Percentiles rank a stretch among this genome's conserved stretches.
Evolutionary conservation across 2,888 invertebrate species (phyloP).

Genomic region (Agrochola lychnidis): DNA sequence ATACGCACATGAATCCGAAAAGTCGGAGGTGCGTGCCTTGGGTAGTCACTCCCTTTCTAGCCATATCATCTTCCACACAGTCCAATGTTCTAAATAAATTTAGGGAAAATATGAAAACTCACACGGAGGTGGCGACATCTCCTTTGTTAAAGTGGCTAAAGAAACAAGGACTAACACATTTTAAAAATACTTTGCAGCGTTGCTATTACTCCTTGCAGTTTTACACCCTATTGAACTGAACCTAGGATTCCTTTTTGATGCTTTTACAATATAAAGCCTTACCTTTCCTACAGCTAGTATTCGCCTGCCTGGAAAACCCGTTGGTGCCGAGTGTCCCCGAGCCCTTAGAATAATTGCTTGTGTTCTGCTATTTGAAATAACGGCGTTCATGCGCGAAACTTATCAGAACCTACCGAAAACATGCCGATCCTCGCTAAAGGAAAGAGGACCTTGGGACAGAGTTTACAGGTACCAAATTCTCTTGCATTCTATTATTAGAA

Average conservation of each 20-base stretch:
- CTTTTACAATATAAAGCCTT: constrained; percentile 7
- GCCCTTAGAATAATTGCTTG: constrained; percentile 98
- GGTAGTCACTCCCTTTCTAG: too few species aligned
- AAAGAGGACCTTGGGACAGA: constrained; percentile 96
- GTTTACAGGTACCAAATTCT: constrained; percentile 92
- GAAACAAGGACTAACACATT: neutral
- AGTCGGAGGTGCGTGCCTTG: too few species aligned
- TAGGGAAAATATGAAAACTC: neutral
- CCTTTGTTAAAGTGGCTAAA: neutral
- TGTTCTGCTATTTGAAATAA: constrained; percentile 98
- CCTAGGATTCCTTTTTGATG: neutral
- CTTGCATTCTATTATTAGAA: constrained; percentile 66
- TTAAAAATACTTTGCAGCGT: neutral
- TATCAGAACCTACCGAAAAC: constrained; percentile 96
- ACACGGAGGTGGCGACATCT: neutral
- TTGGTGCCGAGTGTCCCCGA: constrained; percentile 96
- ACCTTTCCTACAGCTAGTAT: constrained; percentile 90
- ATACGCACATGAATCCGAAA: too few species aligned
- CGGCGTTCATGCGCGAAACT: constrained; percentile 98
- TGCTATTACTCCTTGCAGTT: neutral
- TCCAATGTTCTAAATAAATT: neutral
- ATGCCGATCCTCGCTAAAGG: constrained; percentile 93
- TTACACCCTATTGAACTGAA: neutral
- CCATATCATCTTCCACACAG: too few species aligned
- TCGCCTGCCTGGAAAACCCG: constrained; percentile 90